Evolutionary conservation across 2,113 vertebrate genomes (phyloP).

Genomic region (Myotis davidii): DNA sequence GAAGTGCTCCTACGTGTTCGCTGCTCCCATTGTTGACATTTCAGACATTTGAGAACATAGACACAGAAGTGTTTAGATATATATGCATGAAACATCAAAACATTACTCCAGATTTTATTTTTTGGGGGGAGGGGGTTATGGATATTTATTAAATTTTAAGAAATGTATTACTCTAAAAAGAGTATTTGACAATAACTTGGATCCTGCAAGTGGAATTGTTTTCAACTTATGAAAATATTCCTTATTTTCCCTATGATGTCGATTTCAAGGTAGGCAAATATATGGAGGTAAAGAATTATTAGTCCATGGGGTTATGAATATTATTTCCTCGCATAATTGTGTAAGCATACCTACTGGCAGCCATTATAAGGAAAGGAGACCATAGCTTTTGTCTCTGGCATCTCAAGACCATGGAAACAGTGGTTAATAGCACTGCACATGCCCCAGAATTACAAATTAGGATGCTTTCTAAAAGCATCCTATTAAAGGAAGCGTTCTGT

Average conservation of each 20-base stretch:
- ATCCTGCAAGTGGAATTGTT: background rate
- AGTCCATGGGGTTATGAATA: background rate
- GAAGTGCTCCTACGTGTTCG: constrained; percentile 69
- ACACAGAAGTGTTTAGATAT: background rate
- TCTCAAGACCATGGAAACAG: constrained; percentile 27
- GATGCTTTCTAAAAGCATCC: constrained; percentile 45
- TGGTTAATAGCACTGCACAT: background rate
- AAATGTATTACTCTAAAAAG: background rate
- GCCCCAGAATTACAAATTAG: constrained; percentile 39
- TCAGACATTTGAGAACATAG: constrained; percentile 51
- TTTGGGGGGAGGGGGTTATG: accelerated
- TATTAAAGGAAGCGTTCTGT: constrained; percentile 29
- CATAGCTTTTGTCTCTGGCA: constrained; percentile 13
- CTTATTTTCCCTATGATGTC: background rate
- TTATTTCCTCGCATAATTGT: background rate
- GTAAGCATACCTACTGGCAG: background rate
- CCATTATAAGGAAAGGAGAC: constrained; percentile 26
- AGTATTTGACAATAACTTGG: background rate
- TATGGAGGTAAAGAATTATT: constrained; percentile 27
- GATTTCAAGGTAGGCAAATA: constrained; percentile 37
- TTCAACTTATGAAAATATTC: background rate
- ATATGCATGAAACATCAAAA: constrained; percentile 57
- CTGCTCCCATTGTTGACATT: constrained; percentile 65
- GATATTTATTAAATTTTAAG: background rate
- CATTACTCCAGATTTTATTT: background rate